phyloP scores from a whole-genome alignment of 2,113 vertebrate genomes.

The Rostratula benghalensis region DNA sequence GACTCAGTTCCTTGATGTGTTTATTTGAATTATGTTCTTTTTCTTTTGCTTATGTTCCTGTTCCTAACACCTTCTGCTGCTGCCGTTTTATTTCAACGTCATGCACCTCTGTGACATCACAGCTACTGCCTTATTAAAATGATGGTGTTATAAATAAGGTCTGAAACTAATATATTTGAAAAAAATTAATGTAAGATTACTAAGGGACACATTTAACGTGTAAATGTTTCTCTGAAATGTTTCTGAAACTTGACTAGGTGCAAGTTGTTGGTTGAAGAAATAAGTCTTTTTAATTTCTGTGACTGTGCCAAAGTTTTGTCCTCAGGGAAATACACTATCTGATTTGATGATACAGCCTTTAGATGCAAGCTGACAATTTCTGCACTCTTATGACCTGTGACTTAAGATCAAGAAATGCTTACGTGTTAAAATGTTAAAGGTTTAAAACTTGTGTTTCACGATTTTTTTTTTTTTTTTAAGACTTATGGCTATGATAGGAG shows the following conservation, averaged over 20 bases:
- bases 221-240: neutral
- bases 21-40: neutral
- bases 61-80: neutral
- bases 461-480: neutral
- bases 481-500: neutral
- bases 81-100: neutral
- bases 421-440: neutral
- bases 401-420: neutral
- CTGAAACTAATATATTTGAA: neutral
- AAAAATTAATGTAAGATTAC: neutral
- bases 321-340: neutral
- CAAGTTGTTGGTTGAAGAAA: neutral
- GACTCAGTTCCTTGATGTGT: neutral
- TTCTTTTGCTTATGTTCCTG: neutral
- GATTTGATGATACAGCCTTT: neutral
- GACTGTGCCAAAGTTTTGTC: conserved; percentile 14
- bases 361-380: neutral
- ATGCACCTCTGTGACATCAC: neutral
- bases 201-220: neutral
- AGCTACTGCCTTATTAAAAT: neutral
- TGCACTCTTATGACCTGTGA: neutral
- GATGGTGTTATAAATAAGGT: neutral
- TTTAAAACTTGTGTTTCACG: neutral
- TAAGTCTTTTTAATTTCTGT: neutral
- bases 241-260: neutral